Percentiles rank a stretch among this genome's conserved stretches.
These are phyloP conservation scores for Arctopsyche grandis DNA, from an alignment of 1,140 invertebrate genomes.

Conservation along the genomic window DNA sequence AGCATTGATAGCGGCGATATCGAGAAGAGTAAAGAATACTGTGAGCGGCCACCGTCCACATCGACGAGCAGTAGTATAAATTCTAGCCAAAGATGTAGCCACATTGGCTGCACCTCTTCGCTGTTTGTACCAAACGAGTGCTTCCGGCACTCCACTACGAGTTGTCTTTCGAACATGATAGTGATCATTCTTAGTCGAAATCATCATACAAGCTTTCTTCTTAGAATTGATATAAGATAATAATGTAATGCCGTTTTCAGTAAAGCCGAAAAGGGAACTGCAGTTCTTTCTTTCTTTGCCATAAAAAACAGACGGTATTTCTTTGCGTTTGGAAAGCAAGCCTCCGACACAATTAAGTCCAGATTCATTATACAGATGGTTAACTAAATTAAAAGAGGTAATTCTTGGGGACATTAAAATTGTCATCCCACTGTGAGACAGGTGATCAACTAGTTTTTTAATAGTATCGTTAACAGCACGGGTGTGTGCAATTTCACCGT, in stretches of 20 bases:
- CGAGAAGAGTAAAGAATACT: conserved; percentile 65
- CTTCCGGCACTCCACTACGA: conserved; percentile 42
- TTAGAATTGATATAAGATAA: conserved; percentile 46
- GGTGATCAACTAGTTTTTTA: conserved; percentile 60
- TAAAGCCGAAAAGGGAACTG: conserved; percentile 59
- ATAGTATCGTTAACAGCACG: conserved; percentile 56
- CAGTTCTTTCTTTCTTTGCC: conserved; percentile 57
- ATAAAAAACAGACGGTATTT: conserved; percentile 60
- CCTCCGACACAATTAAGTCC: conserved; percentile 59
- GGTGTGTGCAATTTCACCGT: conserved; percentile 53
- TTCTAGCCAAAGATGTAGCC: conserved; percentile 31
- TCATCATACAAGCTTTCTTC: conserved; percentile 45
- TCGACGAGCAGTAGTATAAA: conserved; percentile 63
- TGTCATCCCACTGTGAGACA: conserved; percentile 59
- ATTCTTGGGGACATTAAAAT: conserved; percentile 62
- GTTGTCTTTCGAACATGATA: conserved; percentile 37
- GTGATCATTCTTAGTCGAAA: conserved; percentile 46
- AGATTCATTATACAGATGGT: conserved; percentile 58
- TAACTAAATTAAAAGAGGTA: conserved; percentile 58
- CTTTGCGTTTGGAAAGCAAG: conserved; percentile 57
- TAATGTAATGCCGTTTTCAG: conserved; percentile 56
- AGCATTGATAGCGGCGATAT: conserved; percentile 66
- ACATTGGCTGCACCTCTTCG: conserved; percentile 38
- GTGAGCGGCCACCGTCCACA: conserved; percentile 66
- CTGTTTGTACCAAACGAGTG: conserved; percentile 51